Base-by-base conservation (phyloP, 2,888 invertebrate genomes). In the Prosopocoilus inquinatus region DNA sequence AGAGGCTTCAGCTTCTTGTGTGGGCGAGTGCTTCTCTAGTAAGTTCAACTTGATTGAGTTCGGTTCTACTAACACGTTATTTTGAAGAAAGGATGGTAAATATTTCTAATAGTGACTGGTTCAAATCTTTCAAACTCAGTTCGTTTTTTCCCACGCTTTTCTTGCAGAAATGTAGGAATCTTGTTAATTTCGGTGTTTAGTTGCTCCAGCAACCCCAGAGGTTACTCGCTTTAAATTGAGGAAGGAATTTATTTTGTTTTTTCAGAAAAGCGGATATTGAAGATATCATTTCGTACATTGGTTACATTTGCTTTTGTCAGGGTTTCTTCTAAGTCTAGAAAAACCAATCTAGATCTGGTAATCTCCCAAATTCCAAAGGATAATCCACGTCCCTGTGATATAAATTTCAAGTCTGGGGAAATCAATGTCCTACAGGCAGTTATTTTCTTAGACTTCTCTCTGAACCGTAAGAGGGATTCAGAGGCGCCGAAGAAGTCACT, bases 151-250 rank as follows among this genome's bases (percentile, higher is more conserved):
- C 60, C 9, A 60, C 62, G 1, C 5, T 7, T 5, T 3, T 1
- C 20, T 28, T 3, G 20, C 20, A 1, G 20, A 5, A 28, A 28
- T 60, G 4, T 61, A 57, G 45, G 65, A 63, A 84, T 84, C 77
- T 82, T 82, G 70, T 82, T 82, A 66, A 85, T 79, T 75, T 84
- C 82, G 64, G 82, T 82, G 2, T 80, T 78, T 12, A 85, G 71
- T 64, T 47, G 47, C 34, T 62, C 53, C 44, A 63, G 59, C 50
- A 63, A 49, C 15, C 58, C 43, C 36, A 62, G 52, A 28, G 59
- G 44, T 38, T 55, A 47, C 34, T 20, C 32, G 47, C 16, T 15
- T 50, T 34, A n/a, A 55, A 55, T 28, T 53, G 44, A n/a, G 53
- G 55, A 43, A 39, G 58, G 38, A 36, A 49, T 33, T 13, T 45